These are phyloP conservation scores for Chironomus tepperi DNA, from an alignment of 1,140 invertebrate genomes.

Conservation along the genomic window DNA sequence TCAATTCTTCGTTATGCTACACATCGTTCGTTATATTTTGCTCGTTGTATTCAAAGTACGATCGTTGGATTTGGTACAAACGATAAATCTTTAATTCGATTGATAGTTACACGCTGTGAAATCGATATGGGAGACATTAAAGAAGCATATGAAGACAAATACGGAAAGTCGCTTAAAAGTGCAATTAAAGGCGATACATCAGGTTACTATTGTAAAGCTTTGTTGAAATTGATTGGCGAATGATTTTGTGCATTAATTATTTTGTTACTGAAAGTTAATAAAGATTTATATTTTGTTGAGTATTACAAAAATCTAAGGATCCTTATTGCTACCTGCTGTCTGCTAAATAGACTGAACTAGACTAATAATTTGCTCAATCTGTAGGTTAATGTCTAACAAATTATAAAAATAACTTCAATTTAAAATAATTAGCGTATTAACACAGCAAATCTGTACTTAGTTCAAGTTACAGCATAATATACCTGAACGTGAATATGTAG, in stretches of 20 bases:
- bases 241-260: neutral
- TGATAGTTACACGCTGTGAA: conserved; percentile 58
- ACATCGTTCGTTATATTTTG: conserved; percentile 52
- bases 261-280: neutral
- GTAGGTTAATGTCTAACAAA: neutral
- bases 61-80: conserved; percentile 59
- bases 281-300: neutral
- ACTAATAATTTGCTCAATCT: too few relatives aligned
- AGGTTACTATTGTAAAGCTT: conserved; percentile 10
- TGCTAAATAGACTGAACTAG: too few relatives aligned
- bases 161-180: conserved; percentile 53
- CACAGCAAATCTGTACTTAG: neutral
- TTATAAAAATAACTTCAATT: neutral
- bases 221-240: neutral
- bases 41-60: conserved; percentile 52
- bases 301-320: too few relatives aligned
- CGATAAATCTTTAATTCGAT: conserved; percentile 54
- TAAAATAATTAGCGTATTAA: neutral
- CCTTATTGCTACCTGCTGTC: too few relatives aligned
- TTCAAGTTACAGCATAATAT: neutral
- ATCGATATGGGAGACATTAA: conserved; percentile 57
- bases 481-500: neutral
- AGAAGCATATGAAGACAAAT: conserved; percentile 50
- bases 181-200: conserved; percentile 36
- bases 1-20: conserved; percentile 42